Evolutionary conservation across 2,113 vertebrate genomes (phyloP), one percentile per base, ranked within the genome.

Genomic region (Butorides virescens): DNA sequence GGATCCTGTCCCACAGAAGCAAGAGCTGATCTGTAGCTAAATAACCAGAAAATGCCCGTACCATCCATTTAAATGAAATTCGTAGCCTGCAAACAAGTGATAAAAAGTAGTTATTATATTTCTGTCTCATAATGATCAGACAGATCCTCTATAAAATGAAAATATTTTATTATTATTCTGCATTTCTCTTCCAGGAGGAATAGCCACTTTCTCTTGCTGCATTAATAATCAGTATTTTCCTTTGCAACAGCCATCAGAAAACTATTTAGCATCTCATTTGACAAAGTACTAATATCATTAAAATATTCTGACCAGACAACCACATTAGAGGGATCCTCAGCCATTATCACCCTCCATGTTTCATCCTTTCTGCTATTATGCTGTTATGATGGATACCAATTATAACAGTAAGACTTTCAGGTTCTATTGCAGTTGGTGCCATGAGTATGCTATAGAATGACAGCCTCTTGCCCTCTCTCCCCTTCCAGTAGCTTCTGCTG

Each of bases 41-140:
- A 95, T 99, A 99, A 67, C 99, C 99, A 44, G 99, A 99, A 96
- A 99, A 99, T 58, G 99, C 99, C 71, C 99, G 98, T 46, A 99
- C 99, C 99, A 99, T 99, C 99, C 99, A 99, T 85, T 99, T 99
- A 95, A 99, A 99, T 59, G 99, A 99, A 86, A 99, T 99, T 32
- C 99, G 98, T 91, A 99, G 98, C 90, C 99, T 99, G 82, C 22
- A 95, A 88, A 88, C 11, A 94, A 92, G 50, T 47, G 26, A 90
- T 32, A 96, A 90, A 92, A 34, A 91, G 74, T 12, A 8, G 72
- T 77, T 84, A 73, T 32, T 92, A 34, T 8, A 76, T n/a, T 93
- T 91, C 49, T 52, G 36, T 44, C 36, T 94, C 52, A 56, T 20
- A 65, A 80, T 23, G 23, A 89, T 68, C 49, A 86, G 39, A 46